phyloP scores from a whole-genome alignment of 2,113 vertebrate genomes.

The Lamprologus ornatipinnis region DNA sequence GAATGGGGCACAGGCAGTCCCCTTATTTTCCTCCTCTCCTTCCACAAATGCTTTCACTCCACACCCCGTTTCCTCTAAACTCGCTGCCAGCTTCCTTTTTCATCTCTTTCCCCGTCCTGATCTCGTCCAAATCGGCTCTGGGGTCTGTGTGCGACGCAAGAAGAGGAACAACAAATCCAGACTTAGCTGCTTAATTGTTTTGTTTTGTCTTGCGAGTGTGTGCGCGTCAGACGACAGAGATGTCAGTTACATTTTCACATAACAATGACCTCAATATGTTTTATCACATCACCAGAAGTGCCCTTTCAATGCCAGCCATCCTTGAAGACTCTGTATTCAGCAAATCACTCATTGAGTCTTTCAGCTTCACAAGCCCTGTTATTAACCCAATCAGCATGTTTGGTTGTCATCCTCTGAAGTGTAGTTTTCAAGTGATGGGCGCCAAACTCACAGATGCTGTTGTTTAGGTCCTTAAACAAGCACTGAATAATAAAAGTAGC shows the following conservation, averaged over 20 bases:
- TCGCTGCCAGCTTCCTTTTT: conserved; percentile 36
- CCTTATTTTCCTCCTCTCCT: background rate
- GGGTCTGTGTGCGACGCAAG: background rate
- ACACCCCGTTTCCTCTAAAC: background rate
- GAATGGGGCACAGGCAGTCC: background rate
- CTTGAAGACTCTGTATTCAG: background rate
- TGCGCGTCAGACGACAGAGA: background rate
- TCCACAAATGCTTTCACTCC: background rate
- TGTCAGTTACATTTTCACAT: background rate
- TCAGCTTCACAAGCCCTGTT: background rate
- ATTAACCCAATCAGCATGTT: conserved; percentile 26
- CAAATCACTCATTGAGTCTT: background rate
- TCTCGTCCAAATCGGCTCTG: background rate
- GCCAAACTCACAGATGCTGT: background rate
- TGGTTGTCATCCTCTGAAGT: conserved; percentile 24
- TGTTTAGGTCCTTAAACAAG: background rate
- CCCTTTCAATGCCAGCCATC: background rate
- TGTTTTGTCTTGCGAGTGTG: background rate
- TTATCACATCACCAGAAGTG: background rate
- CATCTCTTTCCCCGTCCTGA: background rate
- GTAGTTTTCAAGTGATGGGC: background rate
- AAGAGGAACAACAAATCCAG: background rate
- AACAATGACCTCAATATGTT: background rate
- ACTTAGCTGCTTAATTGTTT: background rate
- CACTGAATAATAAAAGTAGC: background rate